phyloP scores from a whole-genome alignment of 2,797 vertebrate genomes.

The Moxostoma hubbsi region DNA sequence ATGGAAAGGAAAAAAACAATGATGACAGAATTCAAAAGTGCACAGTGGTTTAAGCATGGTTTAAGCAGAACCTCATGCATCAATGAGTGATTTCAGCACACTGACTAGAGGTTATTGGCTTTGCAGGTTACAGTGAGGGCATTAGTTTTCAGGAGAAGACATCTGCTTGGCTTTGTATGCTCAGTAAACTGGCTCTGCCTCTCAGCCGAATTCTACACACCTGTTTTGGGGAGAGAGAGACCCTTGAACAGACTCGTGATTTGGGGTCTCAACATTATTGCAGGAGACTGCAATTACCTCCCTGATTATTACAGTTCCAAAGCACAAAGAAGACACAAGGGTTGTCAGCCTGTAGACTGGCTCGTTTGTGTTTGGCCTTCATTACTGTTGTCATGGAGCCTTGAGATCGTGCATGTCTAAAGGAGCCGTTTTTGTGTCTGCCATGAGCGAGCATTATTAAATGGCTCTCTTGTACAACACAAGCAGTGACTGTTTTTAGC shows the following conservation, averaged over 20 bases:
- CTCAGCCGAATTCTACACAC: conserved; percentile 5
- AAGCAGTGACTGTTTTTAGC: conserved; percentile 6
- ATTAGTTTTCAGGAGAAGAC: conserved; percentile 34
- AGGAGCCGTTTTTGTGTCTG: neutral
- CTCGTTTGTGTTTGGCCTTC: conserved; percentile 40
- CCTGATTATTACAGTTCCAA: conserved; percentile 48
- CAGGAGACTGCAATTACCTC: conserved; percentile 51
- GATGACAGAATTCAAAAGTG: neutral
- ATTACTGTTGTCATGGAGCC: conserved; percentile 37
- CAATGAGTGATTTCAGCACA: conserved; percentile 32
- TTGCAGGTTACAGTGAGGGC: conserved; percentile 36
- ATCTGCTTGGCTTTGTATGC: conserved; percentile 41
- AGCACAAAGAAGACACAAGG: conserved; percentile 7
- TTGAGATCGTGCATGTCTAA: conserved; percentile 12
- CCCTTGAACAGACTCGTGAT: conserved; percentile 33
- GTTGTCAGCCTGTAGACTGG: conserved; percentile 19
- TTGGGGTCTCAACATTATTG: conserved; percentile 24
- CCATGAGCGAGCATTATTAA: conserved; percentile 6
- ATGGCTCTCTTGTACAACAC: neutral
- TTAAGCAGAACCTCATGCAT: conserved; percentile 40
- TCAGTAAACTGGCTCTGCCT: conserved; percentile 27
- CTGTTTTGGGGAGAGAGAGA: neutral
- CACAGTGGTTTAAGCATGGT: conserved; percentile 17
- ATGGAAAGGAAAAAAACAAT: neutral
- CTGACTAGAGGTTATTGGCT: conserved; percentile 36